These are phyloP conservation scores for Gorilla gorilla DNA, from an alignment of 2,113 vertebrate species.

Conservation along the genomic window DNA sequence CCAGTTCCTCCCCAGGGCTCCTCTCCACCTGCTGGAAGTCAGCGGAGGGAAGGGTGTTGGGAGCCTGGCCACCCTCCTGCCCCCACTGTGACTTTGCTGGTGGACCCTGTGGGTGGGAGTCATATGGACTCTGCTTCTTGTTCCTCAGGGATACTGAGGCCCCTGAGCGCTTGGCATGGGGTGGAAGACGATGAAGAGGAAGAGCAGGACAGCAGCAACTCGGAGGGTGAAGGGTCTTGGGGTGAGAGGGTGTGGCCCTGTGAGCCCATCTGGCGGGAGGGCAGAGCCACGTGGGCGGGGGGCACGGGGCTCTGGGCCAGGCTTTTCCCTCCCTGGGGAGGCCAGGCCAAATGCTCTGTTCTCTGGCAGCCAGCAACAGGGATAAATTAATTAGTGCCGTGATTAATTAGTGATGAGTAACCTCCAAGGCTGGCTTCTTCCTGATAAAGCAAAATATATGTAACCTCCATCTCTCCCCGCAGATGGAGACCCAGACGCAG, in stretches of 20 bases:
- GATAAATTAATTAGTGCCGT: conserved; percentile 77
- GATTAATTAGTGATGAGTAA: conserved; percentile 80
- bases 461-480: neutral
- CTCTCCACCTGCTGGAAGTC: neutral
- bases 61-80: neutral
- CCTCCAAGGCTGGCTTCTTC: conserved; percentile 52
- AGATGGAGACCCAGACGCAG: conserved; percentile 24
- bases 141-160: neutral
- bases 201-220: conserved; percentile 58
- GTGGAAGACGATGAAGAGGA: neutral
- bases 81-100: neutral
- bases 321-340: neutral
- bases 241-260: neutral
- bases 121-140: neutral
- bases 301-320: neutral
- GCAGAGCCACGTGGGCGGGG: too few species aligned
- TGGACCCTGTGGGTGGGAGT: neutral
- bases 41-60: neutral
- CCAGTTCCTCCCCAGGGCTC: neutral
- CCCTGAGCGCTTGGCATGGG: neutral
- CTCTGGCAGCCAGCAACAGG: conserved; percentile 55
- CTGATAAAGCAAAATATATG: conserved; percentile 70
- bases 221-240: conserved; percentile 75
- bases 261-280: neutral
- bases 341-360: conserved; percentile 29